Percentiles rank a stretch among this genome's conserved stretches.
Evolutionary conservation across 1,140 invertebrate genomes (phyloP).

Genomic region (Monomorium pharaonis): DNA sequence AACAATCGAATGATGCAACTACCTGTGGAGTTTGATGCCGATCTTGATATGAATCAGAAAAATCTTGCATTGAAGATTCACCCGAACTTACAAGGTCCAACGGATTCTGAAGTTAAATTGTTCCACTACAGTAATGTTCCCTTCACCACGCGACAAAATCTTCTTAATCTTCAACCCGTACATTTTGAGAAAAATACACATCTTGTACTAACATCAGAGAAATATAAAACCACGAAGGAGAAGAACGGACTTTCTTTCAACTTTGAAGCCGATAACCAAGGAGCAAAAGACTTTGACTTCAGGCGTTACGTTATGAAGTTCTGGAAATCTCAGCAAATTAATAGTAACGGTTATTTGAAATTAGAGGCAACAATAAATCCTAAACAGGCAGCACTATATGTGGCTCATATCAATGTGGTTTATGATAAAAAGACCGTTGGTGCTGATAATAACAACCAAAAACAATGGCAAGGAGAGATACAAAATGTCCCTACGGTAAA

Average conservation of each 20-base stretch:
- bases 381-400: neutral
- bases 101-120: conserved; percentile 64
- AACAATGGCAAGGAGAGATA: neutral
- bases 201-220: neutral
- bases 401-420: neutral
- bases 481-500: too few species aligned
- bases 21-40: neutral
- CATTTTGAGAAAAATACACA: conserved; percentile 69
- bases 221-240: neutral
- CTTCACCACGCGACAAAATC: conserved; percentile 86
- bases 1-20: conserved; percentile 41
- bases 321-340: neutral
- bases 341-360: neutral
- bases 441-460: neutral
- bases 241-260: neutral
- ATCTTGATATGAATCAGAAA: neutral
- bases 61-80: neutral
- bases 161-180: conserved; percentile 84
- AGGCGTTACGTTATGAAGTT: neutral
- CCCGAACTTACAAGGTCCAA: neutral
- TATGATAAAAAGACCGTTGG: neutral
- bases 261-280: neutral
- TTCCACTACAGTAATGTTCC: conserved; percentile 87
- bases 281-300: neutral
- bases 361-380: neutral